Evolutionary conservation across 2,113 vertebrate species (phyloP).

Genomic region (Labeo rohita): DNA sequence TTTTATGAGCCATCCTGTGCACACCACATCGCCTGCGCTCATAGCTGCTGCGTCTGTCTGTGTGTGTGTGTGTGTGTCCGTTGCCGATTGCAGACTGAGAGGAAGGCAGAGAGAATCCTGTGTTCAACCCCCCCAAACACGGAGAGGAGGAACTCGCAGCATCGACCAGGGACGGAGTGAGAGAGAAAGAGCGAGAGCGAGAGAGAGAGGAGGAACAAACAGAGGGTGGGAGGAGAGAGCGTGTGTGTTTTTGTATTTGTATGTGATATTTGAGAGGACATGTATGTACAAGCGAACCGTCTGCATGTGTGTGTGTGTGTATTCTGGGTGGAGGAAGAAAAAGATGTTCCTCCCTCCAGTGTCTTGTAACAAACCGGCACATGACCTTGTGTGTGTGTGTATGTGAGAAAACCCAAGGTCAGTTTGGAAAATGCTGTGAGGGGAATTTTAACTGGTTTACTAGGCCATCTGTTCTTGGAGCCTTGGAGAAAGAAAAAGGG

Average conservation of each 20-base stretch:
- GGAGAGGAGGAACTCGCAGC: slow-evolving; percentile 87
- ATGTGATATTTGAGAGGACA: slow-evolving; percentile 10
- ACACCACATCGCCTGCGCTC: slow-evolving; percentile 93
- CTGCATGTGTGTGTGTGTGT: slow-evolving; percentile 24
- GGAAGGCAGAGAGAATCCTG: slow-evolving; percentile 77
- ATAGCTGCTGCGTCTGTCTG: slow-evolving; percentile 79
- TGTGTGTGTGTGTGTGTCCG: slow-evolving; percentile 64
- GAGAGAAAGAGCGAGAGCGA: slow-evolving; percentile 31
- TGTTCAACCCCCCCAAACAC: slow-evolving; percentile 67
- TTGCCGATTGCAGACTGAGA: slow-evolving; percentile 68
- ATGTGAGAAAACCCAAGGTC: slow-evolving; percentile 25
- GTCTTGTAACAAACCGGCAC: slow-evolving; percentile 60
- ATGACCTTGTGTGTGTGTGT: slow-evolving; percentile 47
- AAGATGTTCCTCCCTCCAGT: slow-evolving; percentile 45
- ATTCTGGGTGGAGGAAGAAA: slow-evolving; percentile 26
- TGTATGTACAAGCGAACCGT: slow-evolving; percentile 23
- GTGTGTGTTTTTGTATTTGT: slow-evolving; percentile 34
- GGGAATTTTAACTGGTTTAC: slow-evolving; percentile 44
- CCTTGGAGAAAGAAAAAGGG: background rate
- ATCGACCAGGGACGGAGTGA: slow-evolving; percentile 78
- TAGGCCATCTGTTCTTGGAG: slow-evolving; percentile 35
- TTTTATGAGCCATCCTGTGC: slow-evolving; percentile 97
- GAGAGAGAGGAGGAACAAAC: slow-evolving; percentile 34
- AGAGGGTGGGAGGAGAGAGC: slow-evolving; percentile 22
- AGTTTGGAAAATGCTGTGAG: slow-evolving; percentile 42